Conservation (phyloP, 2,113 vertebrate genomes). For the Patagioenas fasciata region DNA sequence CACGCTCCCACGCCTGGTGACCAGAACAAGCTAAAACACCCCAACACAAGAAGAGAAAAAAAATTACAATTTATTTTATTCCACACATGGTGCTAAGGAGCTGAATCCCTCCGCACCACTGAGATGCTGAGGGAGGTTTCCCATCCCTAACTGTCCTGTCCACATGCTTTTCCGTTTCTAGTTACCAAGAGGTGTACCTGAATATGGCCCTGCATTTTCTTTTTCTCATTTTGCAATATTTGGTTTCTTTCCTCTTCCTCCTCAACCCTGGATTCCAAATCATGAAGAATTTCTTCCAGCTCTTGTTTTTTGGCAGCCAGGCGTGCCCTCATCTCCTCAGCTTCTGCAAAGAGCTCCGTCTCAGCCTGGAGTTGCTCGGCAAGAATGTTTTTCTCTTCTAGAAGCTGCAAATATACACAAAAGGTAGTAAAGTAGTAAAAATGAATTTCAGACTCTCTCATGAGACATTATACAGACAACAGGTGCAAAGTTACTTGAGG, state of each 20-base stretch:
- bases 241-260: constrained; percentile 98
- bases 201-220: constrained; percentile 96
- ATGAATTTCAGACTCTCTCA: background rate
- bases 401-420: constrained; percentile 73
- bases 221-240: constrained; percentile 94
- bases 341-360: constrained; percentile 96
- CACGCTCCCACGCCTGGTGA: background rate
- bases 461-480: background rate
- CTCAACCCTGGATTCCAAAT: constrained; percentile 95
- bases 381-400: constrained; percentile 97
- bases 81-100: background rate
- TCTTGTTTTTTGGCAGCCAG: constrained; percentile 96
- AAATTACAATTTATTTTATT: background rate
- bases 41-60: background rate
- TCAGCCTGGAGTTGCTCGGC: constrained; percentile 97
- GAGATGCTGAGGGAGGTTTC: background rate
- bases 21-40: background rate
- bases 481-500: background rate
- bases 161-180: background rate
- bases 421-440: background rate
- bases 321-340: constrained; percentile 97
- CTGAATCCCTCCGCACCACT: rapidly evolving
- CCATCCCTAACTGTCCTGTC: background rate
- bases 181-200: constrained; percentile 77
- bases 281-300: constrained; percentile 95